Evolutionary conservation across 2,888 invertebrate genomes (phyloP).

Genomic region (Steinernema hermaphroditum): DNA sequence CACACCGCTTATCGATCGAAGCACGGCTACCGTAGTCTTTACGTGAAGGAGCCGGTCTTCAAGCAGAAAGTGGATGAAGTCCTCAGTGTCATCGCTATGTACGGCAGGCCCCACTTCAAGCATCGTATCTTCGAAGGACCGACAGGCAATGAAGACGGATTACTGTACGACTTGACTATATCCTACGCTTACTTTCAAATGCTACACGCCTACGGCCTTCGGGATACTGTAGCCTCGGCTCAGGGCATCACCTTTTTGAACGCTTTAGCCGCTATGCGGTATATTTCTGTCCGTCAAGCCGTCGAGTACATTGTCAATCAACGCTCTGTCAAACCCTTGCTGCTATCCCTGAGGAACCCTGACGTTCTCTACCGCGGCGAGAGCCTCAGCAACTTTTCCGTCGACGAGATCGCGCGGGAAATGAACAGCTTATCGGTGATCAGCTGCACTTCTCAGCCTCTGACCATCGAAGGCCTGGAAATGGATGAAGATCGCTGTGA

Average conservation of each 20-base stretch:
- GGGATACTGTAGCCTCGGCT: conserved; percentile 14
- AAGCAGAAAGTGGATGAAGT: conserved; percentile 21
- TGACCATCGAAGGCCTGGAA: conserved; percentile 1
- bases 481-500: conserved; percentile 8
- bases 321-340: not conserved
- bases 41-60: not conserved
- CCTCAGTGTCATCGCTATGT: not conserved
- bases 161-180: conserved; percentile 9
- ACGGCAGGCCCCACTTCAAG: conserved; percentile 22
- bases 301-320: conserved; percentile 22
- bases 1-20: conserved; percentile 26
- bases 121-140: conserved; percentile 19
- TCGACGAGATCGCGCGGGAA: conserved; percentile 17
- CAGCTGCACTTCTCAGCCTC: conserved; percentile 1
- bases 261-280: conserved; percentile 14
- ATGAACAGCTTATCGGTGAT: conserved; percentile 10
- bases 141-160: conserved; percentile 16
- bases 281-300: conserved; percentile 8
- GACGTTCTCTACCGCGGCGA: not conserved
- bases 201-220: not conserved
- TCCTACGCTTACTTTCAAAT: conserved; percentile 17
- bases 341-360: not conserved
- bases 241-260: conserved; percentile 23
- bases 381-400: not conserved
- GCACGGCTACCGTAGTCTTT: conserved; percentile 16